Percentiles rank a stretch among this genome's conserved stretches.
Evolutionary conservation across 2,888 invertebrate genomes (phyloP).

Genomic region (Synergus japonicus): DNA sequence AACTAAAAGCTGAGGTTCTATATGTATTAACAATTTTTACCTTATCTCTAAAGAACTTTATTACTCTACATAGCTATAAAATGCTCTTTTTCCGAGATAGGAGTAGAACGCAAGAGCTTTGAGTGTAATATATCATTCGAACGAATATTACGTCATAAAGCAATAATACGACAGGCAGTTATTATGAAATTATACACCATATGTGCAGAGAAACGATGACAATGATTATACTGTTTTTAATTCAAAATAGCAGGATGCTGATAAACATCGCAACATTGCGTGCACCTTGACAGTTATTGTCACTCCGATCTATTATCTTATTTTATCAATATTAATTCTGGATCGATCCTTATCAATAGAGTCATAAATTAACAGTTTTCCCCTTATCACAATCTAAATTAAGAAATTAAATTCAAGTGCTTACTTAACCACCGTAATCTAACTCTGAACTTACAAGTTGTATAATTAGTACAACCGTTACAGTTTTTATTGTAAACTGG

Average conservation of each 20-base stretch:
- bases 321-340: neutral
- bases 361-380: neutral
- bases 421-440: too few relatives aligned
- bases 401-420: neutral
- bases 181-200: conserved; percentile 29
- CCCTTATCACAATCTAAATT: neutral
- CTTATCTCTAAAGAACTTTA: conserved; percentile 23
- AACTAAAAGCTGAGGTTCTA: neutral
- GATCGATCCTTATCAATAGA: neutral
- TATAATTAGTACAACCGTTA: too few relatives aligned
- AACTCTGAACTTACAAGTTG: too few relatives aligned
- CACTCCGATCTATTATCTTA: neutral
- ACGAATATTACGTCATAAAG: conserved; percentile 30
- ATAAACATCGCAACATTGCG: conserved; percentile 32
- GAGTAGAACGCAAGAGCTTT: conserved; percentile 4
- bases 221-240: conserved; percentile 37
- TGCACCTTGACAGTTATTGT: conserved; percentile 17
- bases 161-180: conserved; percentile 34
- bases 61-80: conserved; percentile 28
- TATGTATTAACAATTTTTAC: conserved; percentile 11
- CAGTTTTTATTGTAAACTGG: too few relatives aligned
- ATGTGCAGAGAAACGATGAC: conserved; percentile 32
- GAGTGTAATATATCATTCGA: conserved; percentile 35
- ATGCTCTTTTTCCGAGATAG: conserved; percentile 17
- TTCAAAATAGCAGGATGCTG: conserved; percentile 39